These are phyloP conservation scores for Centrocercus urophasianus DNA, from an alignment of 2,113 vertebrate species.

Conservation along the genomic window DNA sequence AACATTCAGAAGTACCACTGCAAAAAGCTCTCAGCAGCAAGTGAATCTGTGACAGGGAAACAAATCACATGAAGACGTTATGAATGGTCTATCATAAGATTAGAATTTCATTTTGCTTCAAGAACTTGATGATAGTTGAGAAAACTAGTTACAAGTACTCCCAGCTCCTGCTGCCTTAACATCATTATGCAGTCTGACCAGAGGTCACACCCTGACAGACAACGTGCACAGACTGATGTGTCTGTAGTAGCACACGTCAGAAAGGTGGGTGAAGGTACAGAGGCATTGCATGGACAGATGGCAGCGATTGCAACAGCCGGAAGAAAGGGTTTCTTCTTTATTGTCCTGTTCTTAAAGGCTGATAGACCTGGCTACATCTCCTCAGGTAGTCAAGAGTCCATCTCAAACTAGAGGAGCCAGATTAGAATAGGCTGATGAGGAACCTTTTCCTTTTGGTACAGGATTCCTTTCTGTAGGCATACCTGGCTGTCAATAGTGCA, in stretches of 20 bases:
- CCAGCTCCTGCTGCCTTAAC: not conserved
- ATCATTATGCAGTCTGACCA: not conserved
- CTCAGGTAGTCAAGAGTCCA: not conserved
- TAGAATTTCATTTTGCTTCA: not conserved
- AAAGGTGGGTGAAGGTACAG: rapidly evolving
- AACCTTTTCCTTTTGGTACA: not conserved
- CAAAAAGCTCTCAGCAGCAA: not conserved
- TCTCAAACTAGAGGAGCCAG: not conserved
- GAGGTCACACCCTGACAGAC: not conserved
- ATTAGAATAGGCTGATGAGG: not conserved
- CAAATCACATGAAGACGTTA: not conserved
- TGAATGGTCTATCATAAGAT: rapidly evolving
- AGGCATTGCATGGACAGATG: not conserved
- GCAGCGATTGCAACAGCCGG: not conserved
- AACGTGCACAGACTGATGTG: not conserved
- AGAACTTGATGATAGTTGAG: not conserved
- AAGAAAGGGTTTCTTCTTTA: not conserved
- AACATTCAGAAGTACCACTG: not conserved
- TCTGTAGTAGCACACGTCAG: not conserved
- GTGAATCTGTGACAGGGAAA: not conserved
- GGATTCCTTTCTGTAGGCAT: not conserved
- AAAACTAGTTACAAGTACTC: not conserved
- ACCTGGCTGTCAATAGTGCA: not conserved
- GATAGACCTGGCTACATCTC: not conserved
- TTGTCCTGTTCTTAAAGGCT: not conserved